phyloP scores from a whole-genome alignment of 64 coral and sea anemone genomes.

The Actinia tenebrosa region DNA sequence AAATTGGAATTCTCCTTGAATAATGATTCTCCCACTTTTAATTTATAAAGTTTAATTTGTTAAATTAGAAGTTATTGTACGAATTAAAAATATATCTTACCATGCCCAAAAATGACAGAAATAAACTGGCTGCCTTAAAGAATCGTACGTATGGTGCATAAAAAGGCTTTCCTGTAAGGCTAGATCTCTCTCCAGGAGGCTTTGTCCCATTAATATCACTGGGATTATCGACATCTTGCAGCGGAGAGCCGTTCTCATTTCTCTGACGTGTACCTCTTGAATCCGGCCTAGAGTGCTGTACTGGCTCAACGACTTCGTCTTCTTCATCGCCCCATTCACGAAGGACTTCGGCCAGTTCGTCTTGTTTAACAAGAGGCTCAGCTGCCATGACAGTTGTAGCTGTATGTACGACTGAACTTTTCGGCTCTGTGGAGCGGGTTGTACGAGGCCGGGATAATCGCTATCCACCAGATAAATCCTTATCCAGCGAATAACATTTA shows the following conservation, averaged over 20 bases:
- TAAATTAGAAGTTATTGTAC: not conserved
- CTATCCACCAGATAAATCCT: too few relatives aligned
- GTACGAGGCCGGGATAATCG: too few relatives aligned
- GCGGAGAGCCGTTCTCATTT: constrained; percentile 5
- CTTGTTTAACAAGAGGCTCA: not conserved
- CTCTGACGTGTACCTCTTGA: constrained; percentile 2
- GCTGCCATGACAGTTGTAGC: not conserved
- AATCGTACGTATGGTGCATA: constrained; percentile 5
- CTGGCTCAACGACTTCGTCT: constrained; percentile 60
- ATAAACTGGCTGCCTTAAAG: constrained; percentile 40
- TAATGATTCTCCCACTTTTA: too few relatives aligned
- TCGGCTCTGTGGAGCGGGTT: too few relatives aligned
- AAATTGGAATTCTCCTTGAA: too few relatives aligned
- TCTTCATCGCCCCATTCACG: constrained; percentile 56
- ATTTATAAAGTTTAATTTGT: too few relatives aligned
- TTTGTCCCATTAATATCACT: not conserved
- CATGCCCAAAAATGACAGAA: constrained; percentile 66
- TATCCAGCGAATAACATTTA: too few relatives aligned
- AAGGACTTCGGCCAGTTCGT: constrained; percentile 52
- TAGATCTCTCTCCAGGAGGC: constrained; percentile 6
- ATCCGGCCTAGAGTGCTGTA: constrained; percentile 1
- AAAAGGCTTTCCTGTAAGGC: not conserved
- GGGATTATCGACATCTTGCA: not conserved
- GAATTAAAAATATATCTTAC: constrained; percentile 32
- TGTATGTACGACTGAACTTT: too few relatives aligned